These are phyloP conservation scores for Macquaria ambigua DNA, from an alignment of 2,113 vertebrate species.

Conservation along the genomic window DNA sequence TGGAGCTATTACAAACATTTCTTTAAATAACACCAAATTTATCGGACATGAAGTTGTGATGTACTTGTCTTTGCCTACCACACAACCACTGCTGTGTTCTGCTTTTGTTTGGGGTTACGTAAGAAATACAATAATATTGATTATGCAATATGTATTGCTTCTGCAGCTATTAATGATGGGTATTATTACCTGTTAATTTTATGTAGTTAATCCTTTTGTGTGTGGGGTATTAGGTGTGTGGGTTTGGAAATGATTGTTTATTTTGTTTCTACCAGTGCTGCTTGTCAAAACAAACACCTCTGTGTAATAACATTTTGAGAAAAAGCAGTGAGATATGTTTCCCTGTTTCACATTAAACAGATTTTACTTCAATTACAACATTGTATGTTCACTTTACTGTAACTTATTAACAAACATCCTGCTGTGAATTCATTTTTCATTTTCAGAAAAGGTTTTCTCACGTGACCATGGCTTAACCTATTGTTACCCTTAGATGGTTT, in stretches of 20 bases:
- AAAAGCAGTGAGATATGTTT: not conserved
- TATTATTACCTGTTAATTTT: not conserved
- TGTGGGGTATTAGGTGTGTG: not conserved
- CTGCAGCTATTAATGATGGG: not conserved
- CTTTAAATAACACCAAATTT: constrained; percentile 46
- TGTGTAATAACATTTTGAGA: not conserved
- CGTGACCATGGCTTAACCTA: not conserved
- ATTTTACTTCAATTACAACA: not conserved
- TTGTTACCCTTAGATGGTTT: not conserved
- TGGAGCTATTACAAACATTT: constrained; percentile 16
- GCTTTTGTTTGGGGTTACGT: not conserved
- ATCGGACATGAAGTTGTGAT: not conserved
- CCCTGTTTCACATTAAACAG: not conserved
- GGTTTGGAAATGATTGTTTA: constrained; percentile 17
- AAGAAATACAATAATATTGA: not conserved
- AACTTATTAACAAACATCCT: not conserved
- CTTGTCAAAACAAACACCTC: constrained; percentile 26
- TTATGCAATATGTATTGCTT: not conserved
- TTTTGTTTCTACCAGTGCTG: not conserved
- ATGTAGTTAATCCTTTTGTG: not conserved
- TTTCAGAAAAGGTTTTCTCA: not conserved
- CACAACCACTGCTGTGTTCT: not conserved
- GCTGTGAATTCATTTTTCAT: not conserved
- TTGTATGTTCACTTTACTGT: not conserved
- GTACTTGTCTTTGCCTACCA: not conserved